A percentile compares a stretch with the other conserved stretches of the same genome.
Conservation (phyloP, 2,888 invertebrate species). For the Plagodis pulveraria region DNA sequence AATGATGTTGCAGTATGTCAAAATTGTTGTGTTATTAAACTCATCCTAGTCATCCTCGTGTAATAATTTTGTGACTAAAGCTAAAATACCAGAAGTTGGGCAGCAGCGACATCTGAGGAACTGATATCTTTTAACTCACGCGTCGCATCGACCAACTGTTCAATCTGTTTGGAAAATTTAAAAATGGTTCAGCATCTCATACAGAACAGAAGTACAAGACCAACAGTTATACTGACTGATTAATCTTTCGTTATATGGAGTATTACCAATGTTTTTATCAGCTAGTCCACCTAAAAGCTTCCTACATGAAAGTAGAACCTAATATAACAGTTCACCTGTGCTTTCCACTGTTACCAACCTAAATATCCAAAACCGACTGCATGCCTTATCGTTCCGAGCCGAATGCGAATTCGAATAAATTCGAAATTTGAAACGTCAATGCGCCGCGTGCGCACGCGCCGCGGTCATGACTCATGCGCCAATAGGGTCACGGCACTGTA, state of each 20-base stretch:
- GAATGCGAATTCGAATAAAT: constrained; percentile 66
- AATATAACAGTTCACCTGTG: constrained; percentile 17
- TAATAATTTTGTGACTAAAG: too few relatives aligned
- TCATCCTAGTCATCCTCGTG: too few relatives aligned
- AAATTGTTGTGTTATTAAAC: too few relatives aligned
- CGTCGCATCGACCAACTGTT: too few relatives aligned
- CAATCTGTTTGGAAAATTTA: too few relatives aligned
- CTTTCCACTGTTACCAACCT: constrained; percentile 28
- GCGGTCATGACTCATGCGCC: constrained; percentile 74
- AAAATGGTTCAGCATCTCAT: too few relatives aligned
- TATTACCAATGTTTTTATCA: not conserved
- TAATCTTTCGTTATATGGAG: not conserved
- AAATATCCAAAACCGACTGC: constrained; percentile 42
- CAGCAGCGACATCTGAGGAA: too few relatives aligned
- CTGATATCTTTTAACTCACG: too few relatives aligned
- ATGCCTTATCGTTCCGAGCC: constrained; percentile 60
- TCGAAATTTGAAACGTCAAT: constrained; percentile 77
- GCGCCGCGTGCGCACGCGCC: constrained; percentile 71
- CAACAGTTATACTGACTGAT: too few relatives aligned
- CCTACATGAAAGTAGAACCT: not conserved
- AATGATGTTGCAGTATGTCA: too few relatives aligned
- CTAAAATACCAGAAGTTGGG: too few relatives aligned
- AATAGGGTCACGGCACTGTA: constrained; percentile 80
- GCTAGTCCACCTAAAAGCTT: not conserved
- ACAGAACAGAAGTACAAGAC: too few relatives aligned